These are phyloP conservation scores for Trididemnum clinides DNA, from an alignment of 23 tunicate genomes.

Conservation along the genomic window DNA sequence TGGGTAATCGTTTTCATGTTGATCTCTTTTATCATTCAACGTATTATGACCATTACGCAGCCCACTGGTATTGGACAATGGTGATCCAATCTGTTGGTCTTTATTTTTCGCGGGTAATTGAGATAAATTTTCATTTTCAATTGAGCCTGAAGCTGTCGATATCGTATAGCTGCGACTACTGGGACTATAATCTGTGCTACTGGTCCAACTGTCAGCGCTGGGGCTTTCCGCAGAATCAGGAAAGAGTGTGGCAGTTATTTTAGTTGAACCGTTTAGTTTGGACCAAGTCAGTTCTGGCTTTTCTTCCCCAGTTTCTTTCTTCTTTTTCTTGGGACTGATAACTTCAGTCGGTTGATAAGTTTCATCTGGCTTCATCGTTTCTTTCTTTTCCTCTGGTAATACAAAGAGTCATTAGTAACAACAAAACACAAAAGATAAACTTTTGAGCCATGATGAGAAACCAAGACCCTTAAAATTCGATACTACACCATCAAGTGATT, in stretches of 20 bases:
- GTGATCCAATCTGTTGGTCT: neutral
- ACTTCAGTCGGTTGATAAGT: too few relatives aligned
- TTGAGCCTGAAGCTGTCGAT: neutral
- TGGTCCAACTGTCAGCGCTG: slow-evolving; percentile 13
- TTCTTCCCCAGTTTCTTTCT: too few relatives aligned
- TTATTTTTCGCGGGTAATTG: neutral
- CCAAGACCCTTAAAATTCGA: too few relatives aligned
- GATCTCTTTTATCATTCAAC: neutral
- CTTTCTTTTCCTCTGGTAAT: too few relatives aligned
- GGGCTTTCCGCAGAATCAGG: neutral
- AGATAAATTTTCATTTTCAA: neutral
- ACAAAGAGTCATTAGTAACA: too few relatives aligned
- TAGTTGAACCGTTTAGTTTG: neutral
- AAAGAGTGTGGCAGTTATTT: neutral
- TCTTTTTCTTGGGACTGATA: too few relatives aligned
- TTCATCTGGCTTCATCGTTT: too few relatives aligned
- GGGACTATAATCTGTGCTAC: neutral
- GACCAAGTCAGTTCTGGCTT: neutral
- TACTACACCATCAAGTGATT: too few relatives aligned
- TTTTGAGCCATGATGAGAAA: too few relatives aligned
- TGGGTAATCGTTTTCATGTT: neutral
- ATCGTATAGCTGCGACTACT: neutral
- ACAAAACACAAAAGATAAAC: too few relatives aligned
- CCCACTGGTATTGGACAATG: neutral
- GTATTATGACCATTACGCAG: too few relatives aligned